Conservation (phyloP, 2,888 invertebrate genomes). For the Gryllus longicercus region DNA sequence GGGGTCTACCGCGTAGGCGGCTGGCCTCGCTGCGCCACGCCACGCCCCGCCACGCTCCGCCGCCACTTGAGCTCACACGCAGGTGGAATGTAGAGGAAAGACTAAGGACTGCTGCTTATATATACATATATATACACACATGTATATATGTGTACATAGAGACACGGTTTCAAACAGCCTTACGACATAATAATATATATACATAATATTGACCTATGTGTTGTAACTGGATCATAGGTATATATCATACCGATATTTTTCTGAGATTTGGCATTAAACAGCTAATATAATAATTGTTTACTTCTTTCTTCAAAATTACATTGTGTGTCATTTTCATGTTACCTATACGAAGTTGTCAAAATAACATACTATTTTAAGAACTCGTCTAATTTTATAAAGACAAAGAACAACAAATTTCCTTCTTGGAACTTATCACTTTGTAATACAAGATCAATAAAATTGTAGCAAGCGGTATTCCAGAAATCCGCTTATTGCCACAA, state of each 20-base stretch:
- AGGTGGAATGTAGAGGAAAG: background rate
- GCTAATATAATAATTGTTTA: background rate
- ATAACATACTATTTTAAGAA: background rate
- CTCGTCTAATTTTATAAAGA: too few relatives aligned
- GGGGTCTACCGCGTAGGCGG: background rate
- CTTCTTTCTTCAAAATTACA: background rate
- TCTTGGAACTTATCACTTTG: too few relatives aligned
- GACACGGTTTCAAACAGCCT: background rate
- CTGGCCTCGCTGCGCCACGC: too few relatives aligned
- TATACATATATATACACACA: slow-evolving; percentile 22
- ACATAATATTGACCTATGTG: slow-evolving; percentile 17
- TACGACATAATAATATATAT: background rate
- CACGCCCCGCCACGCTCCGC: too few relatives aligned
- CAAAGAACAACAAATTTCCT: too few relatives aligned
- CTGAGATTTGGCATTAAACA: background rate
- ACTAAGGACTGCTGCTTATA: background rate
- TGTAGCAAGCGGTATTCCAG: too few relatives aligned
- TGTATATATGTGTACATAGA: background rate
- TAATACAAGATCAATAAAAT: too few relatives aligned
- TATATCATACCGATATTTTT: background rate
- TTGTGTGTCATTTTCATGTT: background rate
- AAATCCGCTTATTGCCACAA: too few relatives aligned
- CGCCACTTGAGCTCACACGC: background rate
- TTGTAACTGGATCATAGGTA: slow-evolving; percentile 3
- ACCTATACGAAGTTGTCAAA: background rate